Evolutionary conservation across 2,888 invertebrate genomes (phyloP).

Genomic region (Hedya salicella): DNA sequence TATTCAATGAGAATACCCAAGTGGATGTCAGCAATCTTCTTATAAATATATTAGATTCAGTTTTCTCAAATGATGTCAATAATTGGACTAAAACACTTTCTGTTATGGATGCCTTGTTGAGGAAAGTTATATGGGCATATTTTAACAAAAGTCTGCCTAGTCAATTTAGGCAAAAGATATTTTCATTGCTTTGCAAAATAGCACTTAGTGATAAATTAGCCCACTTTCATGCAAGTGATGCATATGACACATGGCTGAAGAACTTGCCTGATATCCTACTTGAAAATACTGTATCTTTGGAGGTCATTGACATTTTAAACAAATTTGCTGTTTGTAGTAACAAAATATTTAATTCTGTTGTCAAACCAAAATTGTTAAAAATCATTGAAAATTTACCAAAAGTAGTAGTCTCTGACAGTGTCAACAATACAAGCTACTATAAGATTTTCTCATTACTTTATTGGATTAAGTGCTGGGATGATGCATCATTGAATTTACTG

Average conservation of each 20-base stretch:
- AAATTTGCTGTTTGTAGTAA: constrained; percentile 85
- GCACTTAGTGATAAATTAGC: constrained; percentile 70
- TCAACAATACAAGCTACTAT: constrained; percentile 72
- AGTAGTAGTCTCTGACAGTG: constrained; percentile 68
- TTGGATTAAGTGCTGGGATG: constrained; percentile 79
- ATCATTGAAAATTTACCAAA: constrained; percentile 79
- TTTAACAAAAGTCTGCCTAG: constrained; percentile 61
- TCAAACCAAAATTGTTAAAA: constrained; percentile 69
- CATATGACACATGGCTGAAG: constrained; percentile 81
- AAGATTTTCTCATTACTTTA: constrained; percentile 83
- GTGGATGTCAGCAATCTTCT: constrained; percentile 60
- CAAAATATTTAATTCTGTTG: constrained; percentile 74
- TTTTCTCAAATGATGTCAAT: constrained; percentile 67
- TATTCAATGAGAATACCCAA: constrained; percentile 62
- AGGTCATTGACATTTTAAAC: constrained; percentile 84
- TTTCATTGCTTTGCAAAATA: constrained; percentile 75
- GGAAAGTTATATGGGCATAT: constrained; percentile 72
- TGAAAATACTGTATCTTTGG: constrained; percentile 73
- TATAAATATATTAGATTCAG: constrained; percentile 66
- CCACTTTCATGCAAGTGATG: constrained; percentile 68
- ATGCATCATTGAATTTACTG: constrained; percentile 69
- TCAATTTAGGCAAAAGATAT: constrained; percentile 69
- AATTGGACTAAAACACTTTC: constrained; percentile 69
- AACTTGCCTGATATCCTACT: constrained; percentile 85
- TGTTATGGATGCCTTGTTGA: constrained; percentile 67